phyloP scores from a whole-genome alignment of 1,140 invertebrate species.

The Apis mellifera region DNA sequence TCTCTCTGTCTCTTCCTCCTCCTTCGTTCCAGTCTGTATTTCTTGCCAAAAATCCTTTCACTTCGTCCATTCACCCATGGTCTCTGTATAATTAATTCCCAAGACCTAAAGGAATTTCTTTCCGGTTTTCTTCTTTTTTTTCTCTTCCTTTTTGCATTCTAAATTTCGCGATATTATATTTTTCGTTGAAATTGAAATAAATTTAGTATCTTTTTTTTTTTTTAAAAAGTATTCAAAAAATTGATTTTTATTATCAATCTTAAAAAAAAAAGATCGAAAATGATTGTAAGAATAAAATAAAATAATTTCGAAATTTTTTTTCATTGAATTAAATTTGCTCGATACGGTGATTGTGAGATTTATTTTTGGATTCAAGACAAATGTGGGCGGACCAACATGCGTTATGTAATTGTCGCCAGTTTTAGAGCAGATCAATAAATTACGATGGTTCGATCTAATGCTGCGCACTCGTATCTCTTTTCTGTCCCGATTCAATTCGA shows the following conservation, averaged over 20 bases:
- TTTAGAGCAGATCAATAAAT: conserved; percentile 23
- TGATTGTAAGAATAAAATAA: no score
- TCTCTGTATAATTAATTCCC: no score
- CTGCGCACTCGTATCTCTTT: conserved; percentile 1
- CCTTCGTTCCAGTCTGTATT: not conserved
- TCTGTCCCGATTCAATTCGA: not conserved
- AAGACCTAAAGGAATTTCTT: not conserved
- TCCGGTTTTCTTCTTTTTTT: not conserved
- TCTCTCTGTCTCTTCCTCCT: not conserved
- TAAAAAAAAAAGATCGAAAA: no score
- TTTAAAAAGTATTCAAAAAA: no score
- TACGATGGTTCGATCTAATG: conserved; percentile 17
- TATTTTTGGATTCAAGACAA: not conserved
- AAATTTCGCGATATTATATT: no score
- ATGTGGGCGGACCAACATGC: not conserved
- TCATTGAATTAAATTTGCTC: not conserved
- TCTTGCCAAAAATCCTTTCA: not conserved
- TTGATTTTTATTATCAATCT: no score
- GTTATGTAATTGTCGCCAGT: conserved; percentile 13
- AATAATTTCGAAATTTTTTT: no score
- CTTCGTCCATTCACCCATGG: not conserved
- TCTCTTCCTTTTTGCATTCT: not conserved
- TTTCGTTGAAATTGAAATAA: no score
- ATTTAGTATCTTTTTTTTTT: no score
- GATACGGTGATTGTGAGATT: not conserved